phyloP scores from a whole-genome alignment of 2,113 vertebrate species.

The Sialia sialis region DNA sequence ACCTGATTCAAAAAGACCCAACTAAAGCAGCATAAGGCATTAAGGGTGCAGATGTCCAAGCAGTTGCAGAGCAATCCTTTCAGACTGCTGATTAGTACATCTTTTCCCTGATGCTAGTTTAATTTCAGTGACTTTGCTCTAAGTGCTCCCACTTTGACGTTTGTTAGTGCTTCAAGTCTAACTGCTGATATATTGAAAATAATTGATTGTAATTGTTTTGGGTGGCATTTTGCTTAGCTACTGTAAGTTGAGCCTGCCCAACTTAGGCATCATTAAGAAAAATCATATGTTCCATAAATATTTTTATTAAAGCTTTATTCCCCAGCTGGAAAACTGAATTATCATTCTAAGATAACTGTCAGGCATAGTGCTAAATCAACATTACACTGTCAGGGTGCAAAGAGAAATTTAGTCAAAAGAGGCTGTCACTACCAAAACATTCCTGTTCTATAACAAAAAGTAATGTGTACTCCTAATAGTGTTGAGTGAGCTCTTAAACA shows the following conservation, averaged over 20 bases:
- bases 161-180: not conserved
- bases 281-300: conserved; percentile 25
- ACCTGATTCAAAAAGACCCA: not conserved
- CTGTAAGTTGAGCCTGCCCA: not conserved
- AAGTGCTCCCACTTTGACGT: not conserved
- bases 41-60: not conserved
- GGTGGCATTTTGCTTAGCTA: not conserved
- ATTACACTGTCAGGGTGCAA: conserved; percentile 8
- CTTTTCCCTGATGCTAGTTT: not conserved
- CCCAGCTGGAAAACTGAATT: conserved; percentile 37
- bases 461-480: not conserved
- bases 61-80: not conserved
- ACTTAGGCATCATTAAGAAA: not conserved
- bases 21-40: not conserved
- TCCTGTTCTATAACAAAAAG: not conserved
- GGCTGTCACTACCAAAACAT: not conserved
- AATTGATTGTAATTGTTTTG: not conserved
- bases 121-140: not conserved
- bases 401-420: conserved; percentile 46
- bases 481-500: not conserved
- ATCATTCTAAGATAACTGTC: conserved; percentile 16
- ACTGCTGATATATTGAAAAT: not conserved
- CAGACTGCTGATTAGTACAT: not conserved
- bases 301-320: conserved; percentile 49
- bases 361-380: conserved; percentile 14